phyloP scores from a whole-genome alignment of 1,140 invertebrate species.

The Globodera ellingtonae region DNA sequence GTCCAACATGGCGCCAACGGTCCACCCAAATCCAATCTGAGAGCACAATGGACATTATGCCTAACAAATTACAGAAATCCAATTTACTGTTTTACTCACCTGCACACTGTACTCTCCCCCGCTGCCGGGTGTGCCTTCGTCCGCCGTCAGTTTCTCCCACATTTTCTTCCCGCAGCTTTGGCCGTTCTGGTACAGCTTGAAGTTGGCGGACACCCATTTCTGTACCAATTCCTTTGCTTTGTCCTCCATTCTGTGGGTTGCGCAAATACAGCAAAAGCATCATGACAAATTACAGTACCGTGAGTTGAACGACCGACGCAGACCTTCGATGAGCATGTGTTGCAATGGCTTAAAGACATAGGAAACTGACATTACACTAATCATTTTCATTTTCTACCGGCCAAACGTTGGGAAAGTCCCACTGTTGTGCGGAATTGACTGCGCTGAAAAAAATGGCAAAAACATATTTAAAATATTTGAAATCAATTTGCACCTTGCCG shows the following conservation, averaged over 20 bases:
- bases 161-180: neutral
- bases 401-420: neutral
- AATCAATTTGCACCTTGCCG: neutral
- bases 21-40: neutral
- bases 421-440: neutral
- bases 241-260: neutral
- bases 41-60: too few species aligned
- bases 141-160: neutral
- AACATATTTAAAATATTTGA: neutral
- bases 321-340: neutral
- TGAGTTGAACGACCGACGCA: neutral
- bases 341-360: neutral
- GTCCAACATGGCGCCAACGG: neutral
- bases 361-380: too few species aligned
- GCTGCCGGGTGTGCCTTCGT: neutral
- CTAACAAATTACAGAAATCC: too few species aligned
- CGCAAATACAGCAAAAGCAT: too few species aligned
- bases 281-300: neutral
- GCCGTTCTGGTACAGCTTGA: neutral
- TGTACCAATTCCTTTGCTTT: neutral
- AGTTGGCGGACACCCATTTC: neutral
- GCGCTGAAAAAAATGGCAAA: neutral
- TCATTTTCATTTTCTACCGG: neutral
- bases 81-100: neutral
- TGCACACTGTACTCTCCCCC: neutral